These are phyloP conservation scores for Drosophila sucinea DNA, from an alignment of 1,140 invertebrate genomes.

Conservation along the genomic window DNA sequence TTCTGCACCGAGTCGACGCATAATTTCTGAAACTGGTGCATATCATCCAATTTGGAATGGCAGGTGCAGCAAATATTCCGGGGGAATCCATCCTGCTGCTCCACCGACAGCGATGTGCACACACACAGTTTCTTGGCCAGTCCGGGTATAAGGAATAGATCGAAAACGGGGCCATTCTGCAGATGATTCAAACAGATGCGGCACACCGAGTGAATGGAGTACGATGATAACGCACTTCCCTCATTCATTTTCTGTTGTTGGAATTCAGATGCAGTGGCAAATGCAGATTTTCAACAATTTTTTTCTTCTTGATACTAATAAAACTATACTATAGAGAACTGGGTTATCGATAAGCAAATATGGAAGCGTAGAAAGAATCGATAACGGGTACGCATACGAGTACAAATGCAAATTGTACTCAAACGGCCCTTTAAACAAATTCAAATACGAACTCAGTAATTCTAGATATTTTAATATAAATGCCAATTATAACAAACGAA, in stretches of 20 bases:
- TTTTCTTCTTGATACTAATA: conserved; percentile 12
- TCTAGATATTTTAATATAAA: too few relatives aligned
- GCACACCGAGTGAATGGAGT: conserved; percentile 77
- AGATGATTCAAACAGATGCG: conserved; percentile 76
- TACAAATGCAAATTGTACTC: not conserved
- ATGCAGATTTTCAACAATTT: conserved; percentile 7
- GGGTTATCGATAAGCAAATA: not conserved
- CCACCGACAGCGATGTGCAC: conserved; percentile 77
- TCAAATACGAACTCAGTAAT: too few relatives aligned
- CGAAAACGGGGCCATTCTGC: conserved; percentile 72
- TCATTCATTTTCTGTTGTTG: conserved; percentile 53
- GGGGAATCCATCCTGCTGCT: conserved; percentile 77
- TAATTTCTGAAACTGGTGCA: conserved; percentile 74
- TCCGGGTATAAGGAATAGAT: conserved; percentile 75
- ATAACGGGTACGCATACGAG: not conserved
- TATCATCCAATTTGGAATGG: conserved; percentile 69
- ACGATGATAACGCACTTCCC: conserved; percentile 31
- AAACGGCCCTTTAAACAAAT: not conserved
- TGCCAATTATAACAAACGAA: too few relatives aligned
- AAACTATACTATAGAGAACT: conserved; percentile 11
- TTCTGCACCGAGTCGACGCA: conserved; percentile 77
- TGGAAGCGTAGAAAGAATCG: not conserved
- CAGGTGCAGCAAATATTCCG: conserved; percentile 76
- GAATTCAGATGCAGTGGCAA: conserved; percentile 10
- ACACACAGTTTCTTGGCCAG: conserved; percentile 74